Evolutionary conservation across 37 sponge, comb jelly and placozoan species (phyloP), one percentile per base, ranked within the genome.

Genomic region (Ianthella basta): DNA sequence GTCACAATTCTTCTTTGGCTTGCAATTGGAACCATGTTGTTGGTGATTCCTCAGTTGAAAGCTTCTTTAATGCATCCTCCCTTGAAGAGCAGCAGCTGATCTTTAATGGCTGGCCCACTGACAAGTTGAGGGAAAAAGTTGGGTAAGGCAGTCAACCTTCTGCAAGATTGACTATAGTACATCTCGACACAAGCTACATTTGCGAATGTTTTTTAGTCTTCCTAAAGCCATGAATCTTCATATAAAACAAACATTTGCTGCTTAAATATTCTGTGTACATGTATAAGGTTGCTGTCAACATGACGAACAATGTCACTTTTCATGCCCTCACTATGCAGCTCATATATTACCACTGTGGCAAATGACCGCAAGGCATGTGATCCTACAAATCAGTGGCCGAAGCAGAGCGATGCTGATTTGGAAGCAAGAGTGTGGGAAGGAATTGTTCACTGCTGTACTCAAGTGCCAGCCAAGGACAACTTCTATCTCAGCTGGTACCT

Each of bases 401-500:
- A 53, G 21, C 40, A 24, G 44, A 38, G 39, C 18, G 77, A 61
- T 56, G 65, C 70, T 15, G 83, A 82, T 0, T 33, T 87, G n/a
- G 50, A 24, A 15, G 34, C 38, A 14, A 19, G 4, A 21, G 15
- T 57, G 6, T 81, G 81, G 87, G 32, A 25, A 24, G 50, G 81
- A 44, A 34, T 86, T 56, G 34, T 8, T 13, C 24, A 35, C 16
- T 68, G 67, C 69, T 81, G 81, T 41, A 30, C 32, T 13, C 36
- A 65, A 0, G 59, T 89, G 25, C 85, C 86, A 12, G 56, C 79
- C 54, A 32, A 84, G 13, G 85, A 89, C 25, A 89, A 89, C 63
- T 89, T 84, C 57, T 89, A 89, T 32, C 57, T 85, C 40, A 72
- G 79, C 60, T 82, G 83, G 83, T 85, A 19, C 34, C 54, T 84